Evolutionary conservation across 2,797 vertebrate species (phyloP), one percentile per base, ranked within the genome.

Genomic region (Amblyopsis hoosieri): DNA sequence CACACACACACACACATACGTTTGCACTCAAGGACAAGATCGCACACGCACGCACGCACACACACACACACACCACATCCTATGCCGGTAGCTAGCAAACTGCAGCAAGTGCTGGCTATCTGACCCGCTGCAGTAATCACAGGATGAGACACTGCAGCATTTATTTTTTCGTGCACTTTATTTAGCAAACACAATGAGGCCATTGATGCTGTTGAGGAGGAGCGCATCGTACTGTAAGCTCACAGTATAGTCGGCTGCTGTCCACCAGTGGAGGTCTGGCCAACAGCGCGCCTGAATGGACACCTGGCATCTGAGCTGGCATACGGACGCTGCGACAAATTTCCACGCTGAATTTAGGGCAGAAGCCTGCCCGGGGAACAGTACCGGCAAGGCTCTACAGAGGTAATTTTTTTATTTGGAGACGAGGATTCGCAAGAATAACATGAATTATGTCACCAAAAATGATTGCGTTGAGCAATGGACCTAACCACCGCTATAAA

Each of bases 51-150:
- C 29, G 31, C 55, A 53, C 60, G 62, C 64, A 64, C 58, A 49
- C 48, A 60, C 59, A 67, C 19, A 60, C n/a, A 50, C 45, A 17
- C 58, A 49, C 31, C n/a, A 71, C 82, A 81, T 79, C 69, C 79
- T 77, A 82, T 70, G 85, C 87, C 81, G 56, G 54, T 64, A 83
- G 85, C 85, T 69, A 80, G 68, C 74, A 86, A 85, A 84, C 79
- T 88, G 86, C 86, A 83, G 86, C 74, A 80, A 64, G 68, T 15
- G 54, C 57, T 48, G 33, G 65, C 71, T 76, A 80, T 82, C 72
- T 77, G 79, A 82, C 80, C 78, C 69, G 72, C 81, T 85, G 84
- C 87, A 81, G 81, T 67, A 66, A 76, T 76, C 72, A 73, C 57
- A 67, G 75, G 74, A 80, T 33, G 54, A 85, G 73, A 73, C 76